A percentile compares a stretch with the other conserved stretches of the same genome.
phyloP scores from a whole-genome alignment of 2,888 invertebrate species.

The Cancer borealis region DNA sequence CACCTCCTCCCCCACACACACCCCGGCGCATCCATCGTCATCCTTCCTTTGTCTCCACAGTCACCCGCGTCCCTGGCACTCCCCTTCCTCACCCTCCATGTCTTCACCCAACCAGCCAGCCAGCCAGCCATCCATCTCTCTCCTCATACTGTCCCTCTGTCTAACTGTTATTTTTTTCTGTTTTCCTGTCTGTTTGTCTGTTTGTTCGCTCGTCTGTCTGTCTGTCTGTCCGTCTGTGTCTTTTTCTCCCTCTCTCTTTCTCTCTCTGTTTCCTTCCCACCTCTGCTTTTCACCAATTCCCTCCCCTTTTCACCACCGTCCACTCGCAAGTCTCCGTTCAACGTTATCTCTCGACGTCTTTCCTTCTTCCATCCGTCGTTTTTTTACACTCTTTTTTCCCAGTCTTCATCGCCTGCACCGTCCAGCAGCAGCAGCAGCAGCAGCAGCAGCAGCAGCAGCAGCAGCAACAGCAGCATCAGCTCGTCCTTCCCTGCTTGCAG shows the following conservation, averaged over 20 bases:
- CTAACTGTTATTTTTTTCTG: not conserved
- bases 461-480: not conserved
- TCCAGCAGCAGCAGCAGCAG: not conserved
- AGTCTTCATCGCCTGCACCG: slow-evolving; percentile 30
- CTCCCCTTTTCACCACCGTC: not conserved
- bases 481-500: not conserved
- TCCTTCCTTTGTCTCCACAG: not conserved
- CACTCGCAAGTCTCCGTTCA: not conserved
- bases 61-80: slow-evolving; percentile 26
- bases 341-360: slow-evolving; percentile 32
- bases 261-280: slow-evolving; percentile 47
- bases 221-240: not conserved
- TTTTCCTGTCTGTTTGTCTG: too few relatives aligned
- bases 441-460: not conserved
- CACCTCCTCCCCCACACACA: slow-evolving; percentile 9
- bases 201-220: not conserved
- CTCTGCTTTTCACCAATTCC: slow-evolving; percentile 21
- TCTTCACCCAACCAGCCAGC: not conserved
- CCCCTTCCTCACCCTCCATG: slow-evolving; percentile 2
- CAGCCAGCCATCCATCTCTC: not conserved
- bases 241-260: slow-evolving; percentile 43
- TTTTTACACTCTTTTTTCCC: not conserved
- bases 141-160: not conserved
- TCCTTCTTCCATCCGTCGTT: not conserved
- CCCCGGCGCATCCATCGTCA: not conserved